Evolutionary conservation across 2,797 vertebrate species (phyloP), one percentile per base, ranked within the genome.

Genomic region (Pangasius djambal): DNA sequence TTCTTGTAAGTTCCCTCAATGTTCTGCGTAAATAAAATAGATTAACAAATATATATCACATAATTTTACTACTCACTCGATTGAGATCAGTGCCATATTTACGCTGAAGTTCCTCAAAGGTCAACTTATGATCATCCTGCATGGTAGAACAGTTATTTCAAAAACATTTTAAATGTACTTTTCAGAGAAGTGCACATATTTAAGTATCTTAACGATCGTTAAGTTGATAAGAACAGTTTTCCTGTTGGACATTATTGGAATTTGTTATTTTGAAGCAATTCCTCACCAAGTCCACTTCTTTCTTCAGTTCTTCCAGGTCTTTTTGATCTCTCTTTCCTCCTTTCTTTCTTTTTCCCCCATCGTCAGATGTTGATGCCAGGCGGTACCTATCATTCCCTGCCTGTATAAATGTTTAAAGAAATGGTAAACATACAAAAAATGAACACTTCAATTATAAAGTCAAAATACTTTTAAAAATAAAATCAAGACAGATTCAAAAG

Each of bases 231-330:
- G 79, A 40, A 82, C 1, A 59, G 4, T 59, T 61, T 78, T 40
- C 4, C 34, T 31, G n/a, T 0, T 12, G 52, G 77, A 57, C 8
- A 77, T 77, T 3, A 44, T 6, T 12, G 20, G 4, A 82, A 82
- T 37, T 59, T 16, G 8, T 67, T 69, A 69, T 12, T 79, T 52
- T 15, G 61, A 3, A 67, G 9, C 55, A 28, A 50, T 37, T 82
- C 20, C 97, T 97, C 92, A 99, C 98, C 97, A 99, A 92, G 37
- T 96, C 92, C 0, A 99, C 98, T 94, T 99, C 98, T 93, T 99
- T 99, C 92, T 99, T 99, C 88, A 99, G 95, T 0, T 99, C 98
- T 0, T 98, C 98, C 97, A 99, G 97, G 70, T 99, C 97, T 86
- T 90, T 91, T 55, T 90, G 34, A 8, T 55, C 87, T 63, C 75